Evolutionary conservation across 2,113 vertebrate genomes (phyloP).

Genomic region (Mesembrinibis cayennensis): DNA sequence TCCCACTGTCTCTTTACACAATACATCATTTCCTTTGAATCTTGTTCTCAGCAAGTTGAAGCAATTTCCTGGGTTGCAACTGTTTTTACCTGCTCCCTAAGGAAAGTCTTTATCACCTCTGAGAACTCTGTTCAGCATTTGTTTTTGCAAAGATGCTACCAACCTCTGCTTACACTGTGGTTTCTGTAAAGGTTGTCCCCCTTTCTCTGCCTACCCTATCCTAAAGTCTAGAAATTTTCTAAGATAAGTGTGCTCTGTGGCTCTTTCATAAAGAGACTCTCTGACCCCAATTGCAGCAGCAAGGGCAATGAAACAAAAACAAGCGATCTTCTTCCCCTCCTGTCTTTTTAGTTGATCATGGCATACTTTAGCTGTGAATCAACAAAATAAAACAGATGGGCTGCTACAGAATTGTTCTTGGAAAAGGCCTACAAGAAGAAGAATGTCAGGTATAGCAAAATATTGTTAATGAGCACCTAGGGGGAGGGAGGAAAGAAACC

Average conservation of each 20-base stretch:
- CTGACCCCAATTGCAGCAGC: neutral
- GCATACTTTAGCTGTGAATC: neutral
- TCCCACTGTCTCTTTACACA: neutral
- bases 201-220: neutral
- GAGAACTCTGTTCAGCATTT: neutral
- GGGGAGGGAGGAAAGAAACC: neutral
- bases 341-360: neutral
- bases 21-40: neutral
- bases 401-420: neutral
- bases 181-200: neutral
- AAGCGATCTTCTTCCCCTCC: neutral
- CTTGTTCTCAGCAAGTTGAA: neutral
- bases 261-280: neutral
- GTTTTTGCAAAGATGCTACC: neutral
- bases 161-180: neutral
- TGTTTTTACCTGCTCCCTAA: neutral
- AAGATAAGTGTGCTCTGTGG: neutral
- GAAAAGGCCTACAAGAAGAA: neutral
- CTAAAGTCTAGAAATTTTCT: neutral
- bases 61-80: neutral
- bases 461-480: conserved; percentile 16
- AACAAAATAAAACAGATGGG: conserved; percentile 18
- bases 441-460: conserved; percentile 21
- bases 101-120: neutral
- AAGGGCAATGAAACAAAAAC: neutral